These are phyloP conservation scores for Oryzias melastigma DNA, from an alignment of 2,113 vertebrate genomes.

Conservation along the genomic window DNA sequence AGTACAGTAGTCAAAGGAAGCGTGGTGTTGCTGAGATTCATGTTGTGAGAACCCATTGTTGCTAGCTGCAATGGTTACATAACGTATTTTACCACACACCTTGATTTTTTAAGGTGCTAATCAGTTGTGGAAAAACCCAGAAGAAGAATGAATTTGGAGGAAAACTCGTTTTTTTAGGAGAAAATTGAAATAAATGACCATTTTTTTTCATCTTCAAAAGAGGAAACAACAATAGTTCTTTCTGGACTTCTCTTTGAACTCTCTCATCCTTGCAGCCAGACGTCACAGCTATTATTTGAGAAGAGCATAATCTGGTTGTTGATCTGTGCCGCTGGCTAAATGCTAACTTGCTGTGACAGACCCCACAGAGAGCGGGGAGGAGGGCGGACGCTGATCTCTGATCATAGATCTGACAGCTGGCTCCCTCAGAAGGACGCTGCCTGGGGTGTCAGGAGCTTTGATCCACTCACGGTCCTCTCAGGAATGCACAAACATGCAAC, in stretches of 20 bases:
- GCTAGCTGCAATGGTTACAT: neutral
- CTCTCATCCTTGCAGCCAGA: slow-evolving; percentile 9
- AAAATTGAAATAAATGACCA: neutral
- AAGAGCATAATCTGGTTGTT: slow-evolving; percentile 48
- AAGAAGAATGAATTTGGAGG: no score
- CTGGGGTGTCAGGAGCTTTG: slow-evolving; percentile 67
- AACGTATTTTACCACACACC: neutral
- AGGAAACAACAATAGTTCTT: slow-evolving; percentile 4
- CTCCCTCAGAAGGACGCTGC: slow-evolving; percentile 60
- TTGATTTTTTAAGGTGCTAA: neutral
- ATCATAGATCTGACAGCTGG: slow-evolving; percentile 66
- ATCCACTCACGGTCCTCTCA: slow-evolving; percentile 57
- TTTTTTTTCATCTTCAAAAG: neutral
- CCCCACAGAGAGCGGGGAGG: slow-evolving; percentile 53
- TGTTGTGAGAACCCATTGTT: neutral
- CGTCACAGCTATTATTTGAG: slow-evolving; percentile 27
- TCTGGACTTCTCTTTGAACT: slow-evolving; percentile 3
- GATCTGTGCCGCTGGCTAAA: slow-evolving; percentile 52
- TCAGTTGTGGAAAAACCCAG: neutral
- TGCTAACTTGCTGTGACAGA: slow-evolving; percentile 65
- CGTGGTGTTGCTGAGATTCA: neutral
- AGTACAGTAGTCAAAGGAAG: no score
- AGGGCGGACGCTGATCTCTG: slow-evolving; percentile 62
- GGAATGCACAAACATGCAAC: slow-evolving; percentile 52
- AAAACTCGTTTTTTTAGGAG: no score